phyloP scores from a whole-genome alignment of 1,140 invertebrate species.

The Trichonephila inaurata region DNA sequence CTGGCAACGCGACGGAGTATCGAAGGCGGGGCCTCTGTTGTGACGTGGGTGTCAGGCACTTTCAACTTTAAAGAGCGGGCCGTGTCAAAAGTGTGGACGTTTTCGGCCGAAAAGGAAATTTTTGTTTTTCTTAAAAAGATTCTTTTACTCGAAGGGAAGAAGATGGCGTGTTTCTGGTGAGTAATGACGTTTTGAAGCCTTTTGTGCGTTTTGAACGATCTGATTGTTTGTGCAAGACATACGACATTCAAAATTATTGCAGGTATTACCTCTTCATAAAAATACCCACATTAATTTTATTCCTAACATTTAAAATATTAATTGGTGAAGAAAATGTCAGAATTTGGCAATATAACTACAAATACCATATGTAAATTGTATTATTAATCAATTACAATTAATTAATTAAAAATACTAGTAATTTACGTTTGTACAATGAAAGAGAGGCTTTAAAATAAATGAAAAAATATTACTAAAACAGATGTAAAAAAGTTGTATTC shows the following conservation, averaged over 20 bases:
- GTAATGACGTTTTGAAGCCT: neutral
- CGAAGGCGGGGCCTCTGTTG: slow-evolving; percentile 60
- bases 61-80: slow-evolving; percentile 70
- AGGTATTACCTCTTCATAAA: too few species aligned
- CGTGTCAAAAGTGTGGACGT: slow-evolving; percentile 71
- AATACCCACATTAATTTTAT: too few species aligned
- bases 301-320: too few species aligned
- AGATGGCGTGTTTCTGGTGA: neutral
- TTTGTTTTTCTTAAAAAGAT: neutral
- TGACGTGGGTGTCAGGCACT: slow-evolving; percentile 67
- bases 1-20: slow-evolving; percentile 66
- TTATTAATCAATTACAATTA: too few species aligned
- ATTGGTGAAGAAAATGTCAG: too few species aligned
- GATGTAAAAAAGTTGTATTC: too few species aligned
- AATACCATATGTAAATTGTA: too few species aligned
- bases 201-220: neutral
- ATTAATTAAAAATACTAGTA: too few species aligned
- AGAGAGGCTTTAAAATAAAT: too few species aligned
- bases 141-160: neutral
- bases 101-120: slow-evolving; percentile 7
- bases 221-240: neutral
- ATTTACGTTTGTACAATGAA: too few species aligned
- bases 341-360: too few species aligned
- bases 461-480: too few species aligned
- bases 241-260: neutral